Percentiles rank a stretch among this genome's conserved stretches.
Conservation (phyloP, 2,888 invertebrate species). For the Eremobia ochroleuca region DNA sequence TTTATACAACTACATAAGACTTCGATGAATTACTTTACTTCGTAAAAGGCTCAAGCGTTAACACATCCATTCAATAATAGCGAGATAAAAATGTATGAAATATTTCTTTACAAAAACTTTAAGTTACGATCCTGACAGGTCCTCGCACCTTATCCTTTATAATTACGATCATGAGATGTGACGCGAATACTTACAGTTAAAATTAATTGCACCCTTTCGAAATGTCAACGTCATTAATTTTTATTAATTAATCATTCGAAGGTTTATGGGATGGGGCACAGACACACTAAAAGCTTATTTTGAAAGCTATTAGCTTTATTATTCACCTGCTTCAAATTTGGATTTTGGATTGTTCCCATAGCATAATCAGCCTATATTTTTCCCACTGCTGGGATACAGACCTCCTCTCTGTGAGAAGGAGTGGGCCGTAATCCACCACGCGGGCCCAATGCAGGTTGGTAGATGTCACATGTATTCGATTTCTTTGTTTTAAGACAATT, state of each 20-base stretch:
- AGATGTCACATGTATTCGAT: no score
- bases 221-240: conserved; percentile 57
- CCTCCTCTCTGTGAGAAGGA: no score
- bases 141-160: conserved; percentile 44
- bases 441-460: no score
- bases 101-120: conserved; percentile 47
- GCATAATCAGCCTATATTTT: no score
- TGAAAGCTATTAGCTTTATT: not conserved
- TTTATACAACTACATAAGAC: not conserved
- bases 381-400: no score
- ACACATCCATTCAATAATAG: conserved; percentile 39
- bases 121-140: conserved; percentile 39
- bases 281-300: conserved; percentile 12
- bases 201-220: conserved; percentile 67
- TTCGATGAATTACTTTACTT: conserved; percentile 19
- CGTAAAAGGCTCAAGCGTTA: conserved; percentile 12
- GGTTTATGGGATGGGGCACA: conserved; percentile 12
- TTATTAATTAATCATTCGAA: conserved; percentile 49
- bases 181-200: conserved; percentile 53
- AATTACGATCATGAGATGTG: conserved; percentile 46
- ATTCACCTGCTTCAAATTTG: not conserved
- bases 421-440: no score
- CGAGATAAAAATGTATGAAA: conserved; percentile 39
- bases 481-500: no score
- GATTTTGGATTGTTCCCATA: no score